These are phyloP conservation scores for Apostichopus japonicus DNA, from an alignment of 35 echinoderm and acorn worm genomes.

Conservation along the genomic window DNA sequence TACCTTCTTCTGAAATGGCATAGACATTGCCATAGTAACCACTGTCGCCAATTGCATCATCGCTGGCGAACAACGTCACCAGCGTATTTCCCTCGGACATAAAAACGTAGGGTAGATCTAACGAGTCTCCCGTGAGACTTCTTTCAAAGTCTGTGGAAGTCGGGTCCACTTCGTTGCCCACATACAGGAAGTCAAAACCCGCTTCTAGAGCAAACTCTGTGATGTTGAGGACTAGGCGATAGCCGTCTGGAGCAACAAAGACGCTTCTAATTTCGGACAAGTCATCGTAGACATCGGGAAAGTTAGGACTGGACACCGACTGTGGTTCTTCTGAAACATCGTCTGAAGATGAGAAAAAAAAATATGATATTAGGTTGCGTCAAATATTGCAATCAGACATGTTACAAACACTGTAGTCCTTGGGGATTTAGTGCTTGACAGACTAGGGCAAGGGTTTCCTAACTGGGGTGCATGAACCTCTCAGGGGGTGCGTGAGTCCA, in stretches of 20 bases:
- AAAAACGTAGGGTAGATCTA: slow-evolving; percentile 1
- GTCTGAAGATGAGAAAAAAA: background rate
- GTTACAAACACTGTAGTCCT: background rate
- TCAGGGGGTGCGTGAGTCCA: too few relatives aligned
- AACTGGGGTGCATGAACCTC: too few relatives aligned
- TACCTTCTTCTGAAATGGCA: slow-evolving; percentile 15
- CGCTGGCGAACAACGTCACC: background rate
- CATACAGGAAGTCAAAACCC: background rate
- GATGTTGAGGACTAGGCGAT: background rate
- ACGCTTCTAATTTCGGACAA: background rate
- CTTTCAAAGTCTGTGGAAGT: background rate
- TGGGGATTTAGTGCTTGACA: background rate
- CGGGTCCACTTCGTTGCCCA: background rate
- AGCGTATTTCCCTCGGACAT: background rate
- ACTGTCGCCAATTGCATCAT: background rate
- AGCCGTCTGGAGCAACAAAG: slow-evolving; percentile 34
- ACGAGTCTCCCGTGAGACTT: background rate
- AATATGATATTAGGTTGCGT: background rate
- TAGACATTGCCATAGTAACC: slow-evolving; percentile 5
- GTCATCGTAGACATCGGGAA: slow-evolving; percentile 27
- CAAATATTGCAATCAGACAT: too few relatives aligned
- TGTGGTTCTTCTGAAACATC: background rate
- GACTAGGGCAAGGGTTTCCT: too few relatives aligned
- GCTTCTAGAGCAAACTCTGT: slow-evolving; percentile 28
- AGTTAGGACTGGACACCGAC: slow-evolving; percentile 1